These are phyloP conservation scores for Scotopteryx bipunctaria DNA, from an alignment of 2,888 invertebrate species.

Conservation along the genomic window DNA sequence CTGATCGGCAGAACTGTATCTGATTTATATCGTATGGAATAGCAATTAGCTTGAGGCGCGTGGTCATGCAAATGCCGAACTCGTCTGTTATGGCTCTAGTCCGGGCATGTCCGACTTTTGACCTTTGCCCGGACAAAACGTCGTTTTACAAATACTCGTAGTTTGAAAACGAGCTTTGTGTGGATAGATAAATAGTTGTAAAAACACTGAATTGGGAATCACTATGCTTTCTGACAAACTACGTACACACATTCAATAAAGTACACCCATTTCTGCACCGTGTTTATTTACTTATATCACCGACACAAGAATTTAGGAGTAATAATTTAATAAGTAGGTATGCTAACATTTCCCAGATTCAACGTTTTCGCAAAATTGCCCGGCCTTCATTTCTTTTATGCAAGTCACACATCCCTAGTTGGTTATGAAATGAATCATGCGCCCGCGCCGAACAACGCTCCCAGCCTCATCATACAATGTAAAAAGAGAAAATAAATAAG, in stretches of 20 bases:
- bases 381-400: conserved; percentile 5
- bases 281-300: no score
- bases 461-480: conserved; percentile 47
- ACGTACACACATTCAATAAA: no score
- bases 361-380: not conserved
- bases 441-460: conserved; percentile 43
- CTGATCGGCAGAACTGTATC: conserved; percentile 49
- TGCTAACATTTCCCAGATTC: not conserved
- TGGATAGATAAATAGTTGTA: no score
- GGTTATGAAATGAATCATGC: conserved; percentile 64
- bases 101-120: conserved; percentile 21
- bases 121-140: conserved; percentile 12
- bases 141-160: no score
- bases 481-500: conserved; percentile 55
- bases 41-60: conserved; percentile 64
- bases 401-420: conserved; percentile 9
- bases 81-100: conserved; percentile 33
- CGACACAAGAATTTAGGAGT: no score
- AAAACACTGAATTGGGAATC: no score
- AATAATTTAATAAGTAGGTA: not conserved
- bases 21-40: conserved; percentile 71
- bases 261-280: no score
- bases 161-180: no score
- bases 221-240: no score
- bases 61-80: conserved; percentile 71